Evolutionary conservation across 2,113 vertebrate species (phyloP).

Genomic region (Prochilodus magdalenae): DNA sequence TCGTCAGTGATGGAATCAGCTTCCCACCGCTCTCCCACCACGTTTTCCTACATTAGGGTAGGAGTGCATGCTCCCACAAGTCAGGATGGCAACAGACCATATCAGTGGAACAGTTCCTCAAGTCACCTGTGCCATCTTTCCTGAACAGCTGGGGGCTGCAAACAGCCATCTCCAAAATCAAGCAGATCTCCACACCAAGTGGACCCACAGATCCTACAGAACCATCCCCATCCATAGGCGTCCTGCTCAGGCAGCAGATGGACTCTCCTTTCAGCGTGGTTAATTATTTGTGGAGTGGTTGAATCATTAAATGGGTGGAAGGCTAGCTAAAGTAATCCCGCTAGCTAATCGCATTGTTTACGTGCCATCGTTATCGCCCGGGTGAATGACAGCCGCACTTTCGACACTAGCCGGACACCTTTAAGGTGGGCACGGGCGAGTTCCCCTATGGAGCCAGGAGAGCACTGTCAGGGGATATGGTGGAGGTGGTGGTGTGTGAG

Average conservation of each 20-base stretch:
- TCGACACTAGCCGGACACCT: neutral
- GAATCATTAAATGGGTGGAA: constrained; percentile 35
- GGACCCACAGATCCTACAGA: neutral
- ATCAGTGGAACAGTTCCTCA: no score
- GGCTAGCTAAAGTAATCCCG: constrained; percentile 16
- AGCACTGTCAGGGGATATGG: neutral
- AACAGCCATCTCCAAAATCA: neutral
- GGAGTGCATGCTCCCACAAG: no score
- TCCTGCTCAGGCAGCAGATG: constrained; percentile 20
- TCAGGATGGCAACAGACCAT: no score
- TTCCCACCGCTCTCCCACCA: no score
- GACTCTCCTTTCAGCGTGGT: constrained; percentile 11
- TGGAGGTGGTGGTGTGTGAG: neutral
- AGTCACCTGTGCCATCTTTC: no score
- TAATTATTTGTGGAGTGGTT: constrained; percentile 40
- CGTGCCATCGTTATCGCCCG: constrained; percentile 15
- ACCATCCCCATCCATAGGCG: neutral
- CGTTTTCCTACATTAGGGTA: no score
- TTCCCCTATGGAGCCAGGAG: no score
- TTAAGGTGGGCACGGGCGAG: neutral
- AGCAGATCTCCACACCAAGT: neutral
- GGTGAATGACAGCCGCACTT: neutral
- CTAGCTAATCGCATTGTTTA: constrained; percentile 29
- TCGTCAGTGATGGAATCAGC: no score
- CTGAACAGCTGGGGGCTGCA: neutral